Evolutionary conservation across 2,888 invertebrate genomes (phyloP).

Genomic region (Chrysolina americana): DNA sequence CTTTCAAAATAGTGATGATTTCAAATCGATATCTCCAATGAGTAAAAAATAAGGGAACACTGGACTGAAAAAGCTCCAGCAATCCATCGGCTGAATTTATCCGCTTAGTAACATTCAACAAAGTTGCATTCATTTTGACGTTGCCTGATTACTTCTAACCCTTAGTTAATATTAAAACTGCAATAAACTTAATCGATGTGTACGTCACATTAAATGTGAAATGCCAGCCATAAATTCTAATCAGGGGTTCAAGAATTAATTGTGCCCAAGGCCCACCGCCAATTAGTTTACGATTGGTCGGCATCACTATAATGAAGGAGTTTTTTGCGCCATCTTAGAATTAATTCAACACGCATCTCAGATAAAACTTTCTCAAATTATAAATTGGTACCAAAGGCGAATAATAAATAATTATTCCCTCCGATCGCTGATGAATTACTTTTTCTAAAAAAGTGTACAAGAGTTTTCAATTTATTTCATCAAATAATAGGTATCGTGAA

Average conservation of each 20-base stretch:
- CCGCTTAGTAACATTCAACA: background rate
- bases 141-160: background rate
- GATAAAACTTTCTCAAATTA: background rate
- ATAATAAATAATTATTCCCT: background rate
- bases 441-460: too few species aligned
- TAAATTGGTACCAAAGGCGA: constrained; percentile 22
- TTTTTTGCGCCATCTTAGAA: constrained; percentile 44
- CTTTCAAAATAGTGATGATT: too few species aligned
- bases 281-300: constrained; percentile 55
- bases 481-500: too few species aligned
- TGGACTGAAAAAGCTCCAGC: too few species aligned
- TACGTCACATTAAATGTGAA: constrained; percentile 55
- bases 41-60: too few species aligned
- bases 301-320: constrained; percentile 49
- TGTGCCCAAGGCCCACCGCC: constrained; percentile 44
- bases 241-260: constrained; percentile 42
- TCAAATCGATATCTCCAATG: too few species aligned
- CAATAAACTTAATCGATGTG: constrained; percentile 32
- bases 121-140: background rate
- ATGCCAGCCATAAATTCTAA: constrained; percentile 46
- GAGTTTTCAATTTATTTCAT: too few species aligned
- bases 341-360: constrained; percentile 31
- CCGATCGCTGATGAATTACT: background rate
- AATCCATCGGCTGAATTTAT: too few species aligned
- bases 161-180: background rate